Base-by-base conservation (phyloP, 2,113 vertebrate genomes). In the Oncorhynchus nerka region DNA sequence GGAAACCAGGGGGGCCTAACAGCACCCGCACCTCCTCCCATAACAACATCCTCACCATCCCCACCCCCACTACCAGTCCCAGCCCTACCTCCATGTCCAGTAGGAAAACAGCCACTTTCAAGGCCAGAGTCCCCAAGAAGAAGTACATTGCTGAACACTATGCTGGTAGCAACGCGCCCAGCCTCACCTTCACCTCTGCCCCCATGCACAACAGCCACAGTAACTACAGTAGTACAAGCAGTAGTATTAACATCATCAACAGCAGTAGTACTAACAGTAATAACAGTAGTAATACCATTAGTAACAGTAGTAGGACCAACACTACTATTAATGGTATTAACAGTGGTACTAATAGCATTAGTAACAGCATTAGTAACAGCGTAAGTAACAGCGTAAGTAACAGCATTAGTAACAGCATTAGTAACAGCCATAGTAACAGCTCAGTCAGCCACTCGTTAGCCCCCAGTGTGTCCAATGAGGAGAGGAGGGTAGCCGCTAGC, bases 101-200 rank as follows among this genome's bases (percentile, higher is more conserved):
- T 79, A 92, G 96, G 64, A 97, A 97, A 90, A 97, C 95, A 0
- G 96, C 96, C 84, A 96, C 96, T 0, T 97, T 97, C 78, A 97
- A 97, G 86, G 94, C 95, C 11, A 93, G 95, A 15, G 90, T 95
- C 0, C 96, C 96, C 76, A 96, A 96, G 89, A 96, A 95, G 88
- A 97, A 97, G 83, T 95, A 94, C 19, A 94, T 93, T 9, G 95
- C 92, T 70, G 95, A 96, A 79, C 95, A 95, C 26, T 92, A 95
- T 22, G 92, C 88, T 89, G 81, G 83, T 61, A 90, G 84, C 73
- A 89, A 85, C 48, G 59, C 79, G 57, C 85, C 80, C 81, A 64
- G 69, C 79, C 79, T 81, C 59, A 71, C 76, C 78, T 81, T 74
- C 80, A 79, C 83, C 85, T 74, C 87, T 85, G 87, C 84, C 89